Evolutionary conservation across 2,797 vertebrate genomes (phyloP).

Genomic region (Pangasius djambal): DNA sequence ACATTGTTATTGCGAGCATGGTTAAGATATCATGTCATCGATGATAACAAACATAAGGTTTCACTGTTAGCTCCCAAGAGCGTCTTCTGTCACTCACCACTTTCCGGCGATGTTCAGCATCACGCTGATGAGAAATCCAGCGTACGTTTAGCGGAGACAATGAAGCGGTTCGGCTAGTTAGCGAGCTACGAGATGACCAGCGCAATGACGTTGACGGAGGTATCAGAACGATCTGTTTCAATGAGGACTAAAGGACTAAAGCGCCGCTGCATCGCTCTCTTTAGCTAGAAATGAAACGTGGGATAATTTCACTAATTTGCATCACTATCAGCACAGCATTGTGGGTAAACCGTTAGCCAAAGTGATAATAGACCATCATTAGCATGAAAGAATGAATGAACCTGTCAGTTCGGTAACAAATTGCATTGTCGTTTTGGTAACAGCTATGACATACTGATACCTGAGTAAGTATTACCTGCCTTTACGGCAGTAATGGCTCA

Average conservation of each 20-base stretch:
- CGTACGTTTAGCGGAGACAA: neutral
- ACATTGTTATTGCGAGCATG: neutral
- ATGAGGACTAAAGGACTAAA: neutral
- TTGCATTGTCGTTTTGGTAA: too few relatives aligned
- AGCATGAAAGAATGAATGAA: neutral
- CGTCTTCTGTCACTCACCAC: neutral
- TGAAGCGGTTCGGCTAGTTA: neutral
- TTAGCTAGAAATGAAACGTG: neutral
- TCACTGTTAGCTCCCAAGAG: neutral
- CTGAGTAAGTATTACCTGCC: neutral
- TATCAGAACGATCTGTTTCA: neutral
- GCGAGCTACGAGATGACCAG: neutral
- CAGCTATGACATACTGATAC: neutral
- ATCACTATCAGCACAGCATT: neutral
- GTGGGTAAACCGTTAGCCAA: neutral
- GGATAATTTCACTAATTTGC: neutral
- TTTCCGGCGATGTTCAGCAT: neutral
- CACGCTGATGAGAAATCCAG: neutral
- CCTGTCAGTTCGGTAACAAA: too few relatives aligned
- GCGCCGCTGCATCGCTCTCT: neutral
- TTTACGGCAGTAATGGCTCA: neutral
- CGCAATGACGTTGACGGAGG: neutral
- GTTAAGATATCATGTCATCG: neutral
- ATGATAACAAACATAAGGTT: neutral
- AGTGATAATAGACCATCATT: neutral